These are phyloP conservation scores for Brachylomia viminalis DNA, from an alignment of 2,888 invertebrate genomes.

Conservation along the genomic window DNA sequence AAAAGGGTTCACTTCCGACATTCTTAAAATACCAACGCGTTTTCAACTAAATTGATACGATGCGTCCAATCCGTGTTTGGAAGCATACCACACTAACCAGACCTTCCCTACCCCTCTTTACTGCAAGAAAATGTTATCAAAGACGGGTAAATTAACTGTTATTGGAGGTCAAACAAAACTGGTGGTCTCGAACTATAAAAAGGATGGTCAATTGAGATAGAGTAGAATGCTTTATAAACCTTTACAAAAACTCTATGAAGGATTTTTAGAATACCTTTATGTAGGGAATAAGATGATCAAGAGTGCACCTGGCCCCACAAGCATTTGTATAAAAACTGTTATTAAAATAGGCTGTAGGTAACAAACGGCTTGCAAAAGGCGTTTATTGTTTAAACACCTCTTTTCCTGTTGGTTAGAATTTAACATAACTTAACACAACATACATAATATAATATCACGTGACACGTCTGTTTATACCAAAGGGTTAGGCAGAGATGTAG, in stretches of 20 bases:
- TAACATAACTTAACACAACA: background rate
- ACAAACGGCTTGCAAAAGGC: background rate
- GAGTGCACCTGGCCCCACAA: slow-evolving; percentile 35
- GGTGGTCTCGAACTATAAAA: slow-evolving; percentile 68
- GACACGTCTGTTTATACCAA: background rate
- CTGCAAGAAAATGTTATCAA: background rate
- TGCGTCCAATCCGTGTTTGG: slow-evolving; percentile 73
- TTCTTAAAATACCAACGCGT: slow-evolving; percentile 79
- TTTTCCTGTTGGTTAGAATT: background rate
- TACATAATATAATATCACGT: too few species aligned
- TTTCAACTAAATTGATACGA: slow-evolving; percentile 79
- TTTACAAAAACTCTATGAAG: slow-evolving; percentile 63
- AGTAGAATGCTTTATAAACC: slow-evolving; percentile 79
- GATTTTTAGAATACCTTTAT: slow-evolving; percentile 66
- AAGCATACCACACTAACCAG: slow-evolving; percentile 60
- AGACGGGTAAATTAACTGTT: slow-evolving; percentile 42
- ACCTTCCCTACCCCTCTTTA: slow-evolving; percentile 42
- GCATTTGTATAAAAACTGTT: slow-evolving; percentile 30
- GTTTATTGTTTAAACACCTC: background rate
- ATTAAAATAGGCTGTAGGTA: slow-evolving; percentile 9
- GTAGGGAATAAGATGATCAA: slow-evolving; percentile 49
- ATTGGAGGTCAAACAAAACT: slow-evolving; percentile 62
- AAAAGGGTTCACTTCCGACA: slow-evolving; percentile 75
- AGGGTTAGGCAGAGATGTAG: background rate
- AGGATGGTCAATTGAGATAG: slow-evolving; percentile 73